Base-by-base conservation (phyloP, 53 echinoderm and acorn worm species). In the Arbacia lixula region DNA sequence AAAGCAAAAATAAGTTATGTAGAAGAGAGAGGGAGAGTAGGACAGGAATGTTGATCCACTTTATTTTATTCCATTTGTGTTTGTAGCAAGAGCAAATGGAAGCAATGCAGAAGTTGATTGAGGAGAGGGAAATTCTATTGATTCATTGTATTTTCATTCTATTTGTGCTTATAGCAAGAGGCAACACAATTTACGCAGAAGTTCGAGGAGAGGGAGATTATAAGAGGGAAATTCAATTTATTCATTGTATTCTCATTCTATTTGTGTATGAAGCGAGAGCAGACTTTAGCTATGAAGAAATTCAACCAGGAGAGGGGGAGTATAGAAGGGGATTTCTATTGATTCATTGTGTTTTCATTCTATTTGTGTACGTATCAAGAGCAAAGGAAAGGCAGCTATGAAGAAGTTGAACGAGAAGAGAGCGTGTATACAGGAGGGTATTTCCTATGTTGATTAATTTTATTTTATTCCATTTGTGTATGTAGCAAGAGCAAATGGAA, bases 61-160 rank as follows among this genome's bases (percentile, higher is more conserved):
- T n/a, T n/a, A n/a, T n/a, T n/a, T n/a, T n/a, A n/a, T n/a, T n/a
- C n/a, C 34, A 34, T n/a, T 65, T 36, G 29, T n/a, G n/a, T n/a
- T 33, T 56, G 6, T 83, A 94, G 94, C 94, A 89, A 95, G 92
- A 95, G 52, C 89, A 84, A 56, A 89, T 88, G 38, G 95, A 92
- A 25, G 57, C 86, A 6, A 25, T 80, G 12, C 21, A 85, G 36
- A 77, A 79, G 35, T 27, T 89, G 12, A 87, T 67, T 29, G 90
- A 89, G 30, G 95, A 89, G 53, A 88, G 46, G 33, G 80, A 89
- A 3, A 84, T 84, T 36, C 85, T 92, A 54, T 87, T 87, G 36
- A 21, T n/a, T n/a, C n/a, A n/a, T n/a, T n/a, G n/a, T n/a, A n/a
- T n/a, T n/a, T n/a, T n/a, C n/a, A n/a, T n/a, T n/a, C n/a, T n/a